phyloP scores from a whole-genome alignment of 2,113 vertebrate genomes.

The Chloebia gouldiae region DNA sequence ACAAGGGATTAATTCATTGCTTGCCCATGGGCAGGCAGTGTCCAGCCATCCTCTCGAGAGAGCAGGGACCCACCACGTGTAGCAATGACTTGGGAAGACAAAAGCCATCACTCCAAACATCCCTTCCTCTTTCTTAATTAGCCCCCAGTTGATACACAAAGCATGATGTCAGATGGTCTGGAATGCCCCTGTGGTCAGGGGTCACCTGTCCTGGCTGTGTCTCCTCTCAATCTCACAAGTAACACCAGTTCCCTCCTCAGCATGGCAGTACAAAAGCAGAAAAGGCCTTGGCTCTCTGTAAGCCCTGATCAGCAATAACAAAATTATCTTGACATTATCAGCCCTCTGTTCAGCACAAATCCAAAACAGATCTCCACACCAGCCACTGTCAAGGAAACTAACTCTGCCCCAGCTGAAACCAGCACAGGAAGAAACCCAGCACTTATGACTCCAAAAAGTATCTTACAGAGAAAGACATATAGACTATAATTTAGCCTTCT shows the following conservation, averaged over 20 bases:
- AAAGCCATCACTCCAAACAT: accelerated
- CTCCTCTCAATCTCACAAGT: accelerated
- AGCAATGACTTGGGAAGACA: accelerated
- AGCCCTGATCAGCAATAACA: background rate
- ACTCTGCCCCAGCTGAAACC: background rate
- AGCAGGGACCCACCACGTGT: accelerated
- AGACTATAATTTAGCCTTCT: background rate
- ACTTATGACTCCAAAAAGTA: background rate
- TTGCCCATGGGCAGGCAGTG: background rate
- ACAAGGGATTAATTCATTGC: background rate
- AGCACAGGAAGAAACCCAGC: background rate
- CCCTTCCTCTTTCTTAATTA: background rate
- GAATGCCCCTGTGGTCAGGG: background rate
- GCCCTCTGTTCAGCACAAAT: background rate
- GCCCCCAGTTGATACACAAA: accelerated
- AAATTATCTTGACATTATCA: background rate
- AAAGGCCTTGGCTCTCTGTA: background rate
- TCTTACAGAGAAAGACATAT: background rate
- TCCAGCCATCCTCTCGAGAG: background rate
- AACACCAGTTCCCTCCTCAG: background rate
- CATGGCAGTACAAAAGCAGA: background rate
- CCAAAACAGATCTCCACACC: background rate
- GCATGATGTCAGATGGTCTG: background rate
- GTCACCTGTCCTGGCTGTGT: background rate
- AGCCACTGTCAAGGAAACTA: background rate